Percentiles rank a stretch among this genome's conserved stretches.
Evolutionary conservation across 2,888 invertebrate species (phyloP).

Genomic region (Hydropsyche betteni): DNA sequence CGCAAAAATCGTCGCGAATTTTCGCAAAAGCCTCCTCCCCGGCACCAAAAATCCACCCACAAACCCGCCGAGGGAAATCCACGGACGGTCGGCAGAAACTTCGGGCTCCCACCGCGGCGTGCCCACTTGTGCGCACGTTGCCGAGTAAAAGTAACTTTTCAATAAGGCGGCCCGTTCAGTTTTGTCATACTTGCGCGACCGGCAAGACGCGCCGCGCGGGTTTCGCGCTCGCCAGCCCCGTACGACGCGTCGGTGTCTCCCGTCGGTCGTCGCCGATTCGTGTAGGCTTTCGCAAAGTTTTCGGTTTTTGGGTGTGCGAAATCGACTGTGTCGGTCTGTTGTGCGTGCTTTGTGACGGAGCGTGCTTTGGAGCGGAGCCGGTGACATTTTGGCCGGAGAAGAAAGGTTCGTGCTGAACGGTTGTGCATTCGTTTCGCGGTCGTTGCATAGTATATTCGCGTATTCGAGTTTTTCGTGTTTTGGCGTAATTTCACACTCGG

Average conservation of each 20-base stretch:
- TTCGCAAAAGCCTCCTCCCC: constrained; percentile 32
- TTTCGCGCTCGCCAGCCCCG: constrained; percentile 38
- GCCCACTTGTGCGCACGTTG: constrained; percentile 50
- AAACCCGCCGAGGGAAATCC: no score
- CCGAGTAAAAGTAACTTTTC: constrained; percentile 52
- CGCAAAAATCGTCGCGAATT: constrained; percentile 40
- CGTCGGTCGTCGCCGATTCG: constrained; percentile 12
- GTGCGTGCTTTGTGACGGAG: neutral
- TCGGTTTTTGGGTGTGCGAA: neutral
- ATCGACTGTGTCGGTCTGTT: neutral
- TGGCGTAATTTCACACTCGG: no score
- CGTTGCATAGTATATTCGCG: no score
- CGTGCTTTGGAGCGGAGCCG: neutral
- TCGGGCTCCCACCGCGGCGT: constrained; percentile 36
- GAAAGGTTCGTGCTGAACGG: constrained; percentile 13
- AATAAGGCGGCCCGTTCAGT: constrained; percentile 50
- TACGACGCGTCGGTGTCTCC: constrained; percentile 24
- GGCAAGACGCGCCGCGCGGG: constrained; percentile 45
- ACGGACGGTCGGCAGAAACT: neutral
- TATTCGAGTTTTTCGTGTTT: no score
- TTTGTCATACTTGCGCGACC: constrained; percentile 48
- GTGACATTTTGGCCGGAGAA: neutral
- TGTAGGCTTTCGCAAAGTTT: constrained; percentile 26
- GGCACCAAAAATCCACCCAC: neutral
- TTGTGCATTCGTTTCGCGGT: neutral